These are phyloP conservation scores for Micropoecilia bifurca DNA, from an alignment of 2,797 vertebrate genomes.

Conservation along the genomic window DNA sequence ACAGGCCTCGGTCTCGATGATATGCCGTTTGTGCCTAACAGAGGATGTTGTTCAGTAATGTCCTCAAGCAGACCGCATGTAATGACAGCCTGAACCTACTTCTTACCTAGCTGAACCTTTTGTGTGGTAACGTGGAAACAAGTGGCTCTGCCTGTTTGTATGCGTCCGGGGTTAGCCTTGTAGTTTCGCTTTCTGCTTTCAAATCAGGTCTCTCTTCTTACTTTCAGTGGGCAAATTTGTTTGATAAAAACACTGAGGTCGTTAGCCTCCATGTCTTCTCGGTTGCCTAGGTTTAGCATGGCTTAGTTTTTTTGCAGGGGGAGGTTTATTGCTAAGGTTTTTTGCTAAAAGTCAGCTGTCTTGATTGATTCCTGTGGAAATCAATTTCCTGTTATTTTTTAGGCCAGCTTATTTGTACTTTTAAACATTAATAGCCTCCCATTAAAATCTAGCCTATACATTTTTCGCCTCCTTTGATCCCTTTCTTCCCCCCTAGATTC, in stretches of 20 bases:
- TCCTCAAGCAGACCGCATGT: constrained; percentile 31
- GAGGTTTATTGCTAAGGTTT: not conserved
- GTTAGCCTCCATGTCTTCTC: not conserved
- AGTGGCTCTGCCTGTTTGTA: constrained; percentile 15
- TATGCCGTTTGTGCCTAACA: constrained; percentile 59
- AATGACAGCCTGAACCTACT: constrained; percentile 35
- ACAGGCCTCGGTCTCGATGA: constrained; percentile 55
- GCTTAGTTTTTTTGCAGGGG: too few relatives aligned
- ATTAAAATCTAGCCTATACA: constrained; percentile 12
- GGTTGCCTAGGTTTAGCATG: constrained; percentile 25
- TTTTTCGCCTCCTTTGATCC: constrained; percentile 24
- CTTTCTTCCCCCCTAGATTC: constrained; percentile 32
- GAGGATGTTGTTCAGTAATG: constrained; percentile 54
- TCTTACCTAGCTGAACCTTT: constrained; percentile 21
- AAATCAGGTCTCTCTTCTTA: constrained; percentile 21
- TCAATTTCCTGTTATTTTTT: constrained; percentile 17
- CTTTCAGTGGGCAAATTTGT: constrained; percentile 25
- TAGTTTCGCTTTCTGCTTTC: constrained; percentile 33
- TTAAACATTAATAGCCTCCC: constrained; percentile 13
- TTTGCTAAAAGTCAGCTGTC: not conserved
- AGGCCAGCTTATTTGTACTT: not conserved
- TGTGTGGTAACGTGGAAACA: not conserved
- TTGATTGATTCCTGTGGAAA: constrained; percentile 34
- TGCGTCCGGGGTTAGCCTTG: constrained; percentile 18
- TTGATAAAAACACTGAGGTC: not conserved